A percentile compares a stretch with the other conserved stretches of the same genome.
Evolutionary conservation across 2,113 vertebrate species (phyloP).

Genomic region (Antigone vipio): DNA sequence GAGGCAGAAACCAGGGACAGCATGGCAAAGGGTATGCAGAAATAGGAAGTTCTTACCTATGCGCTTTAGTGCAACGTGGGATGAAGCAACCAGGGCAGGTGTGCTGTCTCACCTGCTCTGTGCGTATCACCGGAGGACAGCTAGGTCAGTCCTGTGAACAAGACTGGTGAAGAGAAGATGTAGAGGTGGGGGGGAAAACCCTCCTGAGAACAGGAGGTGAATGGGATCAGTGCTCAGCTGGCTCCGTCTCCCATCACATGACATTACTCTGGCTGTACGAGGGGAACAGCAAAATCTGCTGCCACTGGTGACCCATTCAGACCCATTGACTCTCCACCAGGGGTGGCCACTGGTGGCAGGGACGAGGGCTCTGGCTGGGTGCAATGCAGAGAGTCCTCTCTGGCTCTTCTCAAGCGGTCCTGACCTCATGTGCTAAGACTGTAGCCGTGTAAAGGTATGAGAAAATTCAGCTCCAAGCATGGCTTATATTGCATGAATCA

Average conservation of each 20-base stretch:
- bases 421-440: rapidly evolving
- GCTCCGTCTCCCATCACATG: neutral
- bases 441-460: neutral
- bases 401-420: rapidly evolving
- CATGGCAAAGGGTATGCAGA: neutral
- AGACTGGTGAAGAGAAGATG: neutral
- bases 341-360: rapidly evolving
- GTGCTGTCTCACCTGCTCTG: neutral
- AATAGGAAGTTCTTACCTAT: neutral
- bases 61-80: neutral
- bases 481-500: neutral
- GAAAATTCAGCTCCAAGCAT: neutral
- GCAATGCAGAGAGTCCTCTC: neutral
- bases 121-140: neutral
- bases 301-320: too few species aligned
- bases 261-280: neutral
- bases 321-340: neutral
- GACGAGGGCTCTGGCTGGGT: neutral
- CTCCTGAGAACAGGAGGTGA: neutral
- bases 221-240: neutral
- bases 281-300: neutral
- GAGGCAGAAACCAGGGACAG: neutral
- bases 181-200: neutral
- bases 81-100: neutral
- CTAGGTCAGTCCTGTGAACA: neutral